phyloP scores from a whole-genome alignment of 2,888 invertebrate species.

The Aphodius granarius region DNA sequence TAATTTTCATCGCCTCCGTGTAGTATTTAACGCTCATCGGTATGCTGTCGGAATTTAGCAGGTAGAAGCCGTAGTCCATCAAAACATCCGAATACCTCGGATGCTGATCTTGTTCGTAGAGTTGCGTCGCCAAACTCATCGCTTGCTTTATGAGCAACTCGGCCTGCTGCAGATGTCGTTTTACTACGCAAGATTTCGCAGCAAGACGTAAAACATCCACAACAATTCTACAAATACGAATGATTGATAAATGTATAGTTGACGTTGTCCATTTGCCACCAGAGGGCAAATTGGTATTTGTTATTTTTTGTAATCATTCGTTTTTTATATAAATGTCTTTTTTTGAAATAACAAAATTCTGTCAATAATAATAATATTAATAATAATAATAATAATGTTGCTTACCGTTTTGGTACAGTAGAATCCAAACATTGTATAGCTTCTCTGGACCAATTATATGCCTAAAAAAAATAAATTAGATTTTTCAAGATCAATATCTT shows the following conservation, averaged over 20 bases:
- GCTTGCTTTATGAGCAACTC: slow-evolving; percentile 83
- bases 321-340: too few species aligned
- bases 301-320: too few species aligned
- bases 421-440: slow-evolving; percentile 71
- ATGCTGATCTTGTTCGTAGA: slow-evolving; percentile 65
- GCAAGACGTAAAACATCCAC: slow-evolving; percentile 85
- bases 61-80: slow-evolving; percentile 87
- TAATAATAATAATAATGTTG: neutral
- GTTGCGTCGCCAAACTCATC: slow-evolving; percentile 67
- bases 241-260: too few species aligned
- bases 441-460: slow-evolving; percentile 75
- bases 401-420: slow-evolving; percentile 64
- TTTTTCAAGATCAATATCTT: too few species aligned
- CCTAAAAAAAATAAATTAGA: too few species aligned
- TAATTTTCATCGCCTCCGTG: slow-evolving; percentile 72
- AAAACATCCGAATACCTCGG: slow-evolving; percentile 84
- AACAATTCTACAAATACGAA: slow-evolving; percentile 58
- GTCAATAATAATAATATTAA: too few species aligned
- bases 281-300: too few species aligned
- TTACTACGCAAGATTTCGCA: slow-evolving; percentile 87
- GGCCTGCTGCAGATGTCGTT: slow-evolving; percentile 80
- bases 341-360: too few species aligned
- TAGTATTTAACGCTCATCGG: slow-evolving; percentile 84
- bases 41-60: slow-evolving; percentile 86
- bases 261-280: too few species aligned